phyloP scores from a whole-genome alignment of 2,113 vertebrate genomes.

The Thinocorus orbignyianus region DNA sequence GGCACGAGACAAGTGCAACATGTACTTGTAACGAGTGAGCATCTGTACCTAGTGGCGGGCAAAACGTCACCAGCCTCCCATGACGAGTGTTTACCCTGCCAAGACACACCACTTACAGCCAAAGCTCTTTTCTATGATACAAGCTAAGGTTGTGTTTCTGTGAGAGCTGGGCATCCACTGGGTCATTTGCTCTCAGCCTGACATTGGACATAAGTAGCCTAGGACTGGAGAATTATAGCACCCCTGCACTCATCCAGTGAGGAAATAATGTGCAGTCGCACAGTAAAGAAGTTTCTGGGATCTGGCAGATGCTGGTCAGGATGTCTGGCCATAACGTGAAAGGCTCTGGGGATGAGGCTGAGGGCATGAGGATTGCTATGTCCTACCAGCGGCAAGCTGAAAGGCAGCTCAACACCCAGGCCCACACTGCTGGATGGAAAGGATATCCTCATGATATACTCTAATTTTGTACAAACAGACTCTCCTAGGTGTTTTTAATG shows the following conservation, averaged over 20 bases:
- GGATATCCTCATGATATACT: not conserved
- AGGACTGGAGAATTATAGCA: not conserved
- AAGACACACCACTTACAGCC: not conserved
- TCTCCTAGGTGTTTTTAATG: not conserved
- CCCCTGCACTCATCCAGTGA: not conserved
- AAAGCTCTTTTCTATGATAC: not conserved
- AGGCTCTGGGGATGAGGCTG: not conserved
- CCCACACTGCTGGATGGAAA: not conserved
- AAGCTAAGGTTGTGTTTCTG: not conserved
- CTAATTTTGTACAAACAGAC: not conserved
- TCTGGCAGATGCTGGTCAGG: not conserved
- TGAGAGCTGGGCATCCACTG: not conserved
- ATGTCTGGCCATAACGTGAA: not conserved
- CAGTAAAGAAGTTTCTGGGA: not conserved
- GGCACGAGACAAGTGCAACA: conserved; percentile 14
- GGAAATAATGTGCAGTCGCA: not conserved
- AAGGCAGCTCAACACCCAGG: not conserved
- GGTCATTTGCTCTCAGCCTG: not conserved
- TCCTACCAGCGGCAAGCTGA: not conserved
- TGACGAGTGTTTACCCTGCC: not conserved
- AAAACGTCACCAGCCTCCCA: conserved; percentile 1
- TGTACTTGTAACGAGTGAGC: not conserved
- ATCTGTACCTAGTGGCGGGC: conserved; percentile 12
- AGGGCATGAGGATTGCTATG: not conserved
- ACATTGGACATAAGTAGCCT: not conserved